These are phyloP conservation scores for Tigriopus californicus DNA, from an alignment of 2,888 invertebrate genomes.

Conservation along the genomic window DNA sequence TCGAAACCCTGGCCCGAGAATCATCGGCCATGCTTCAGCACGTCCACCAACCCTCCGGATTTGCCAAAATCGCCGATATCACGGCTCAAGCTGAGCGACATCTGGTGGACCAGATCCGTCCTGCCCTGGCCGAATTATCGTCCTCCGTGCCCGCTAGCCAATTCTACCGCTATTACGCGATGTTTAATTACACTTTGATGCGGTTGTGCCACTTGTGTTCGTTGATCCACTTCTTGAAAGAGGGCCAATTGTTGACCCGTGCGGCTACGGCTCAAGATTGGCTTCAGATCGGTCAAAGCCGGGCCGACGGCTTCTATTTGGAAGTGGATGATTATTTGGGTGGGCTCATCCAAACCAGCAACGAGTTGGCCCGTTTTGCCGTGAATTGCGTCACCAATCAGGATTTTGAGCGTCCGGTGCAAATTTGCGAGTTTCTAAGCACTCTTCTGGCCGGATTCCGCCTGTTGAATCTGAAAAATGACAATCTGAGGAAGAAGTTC, in stretches of 20 bases:
- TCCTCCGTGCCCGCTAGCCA: background rate
- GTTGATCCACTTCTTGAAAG: conserved; percentile 58
- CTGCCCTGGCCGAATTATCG: background rate
- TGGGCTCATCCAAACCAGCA: conserved; percentile 59
- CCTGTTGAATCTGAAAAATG: conserved; percentile 73
- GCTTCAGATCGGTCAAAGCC: conserved; percentile 31
- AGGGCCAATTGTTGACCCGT: conserved; percentile 49
- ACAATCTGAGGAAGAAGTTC: conserved; percentile 43
- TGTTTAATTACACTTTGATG: conserved; percentile 67
- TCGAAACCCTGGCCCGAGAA: conserved; percentile 58
- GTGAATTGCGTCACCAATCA: conserved; percentile 69
- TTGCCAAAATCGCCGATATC: conserved; percentile 38
- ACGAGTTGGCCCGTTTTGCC: conserved; percentile 61
- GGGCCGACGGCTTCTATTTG: conserved; percentile 61
- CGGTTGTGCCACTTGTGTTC: conserved; percentile 56
- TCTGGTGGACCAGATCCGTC: conserved; percentile 21
- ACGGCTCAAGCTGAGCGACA: background rate
- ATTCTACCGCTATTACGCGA: conserved; percentile 49
- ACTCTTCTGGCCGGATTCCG: conserved; percentile 76
- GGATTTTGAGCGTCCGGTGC: conserved; percentile 56
- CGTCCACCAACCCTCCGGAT: conserved; percentile 49
- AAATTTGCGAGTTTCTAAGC: conserved; percentile 65
- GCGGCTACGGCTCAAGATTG: conserved; percentile 45
- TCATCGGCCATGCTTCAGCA: conserved; percentile 58
- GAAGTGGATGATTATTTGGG: conserved; percentile 77